Base-by-base conservation (phyloP, 2,888 invertebrate species). In the Selenia dentaria region DNA sequence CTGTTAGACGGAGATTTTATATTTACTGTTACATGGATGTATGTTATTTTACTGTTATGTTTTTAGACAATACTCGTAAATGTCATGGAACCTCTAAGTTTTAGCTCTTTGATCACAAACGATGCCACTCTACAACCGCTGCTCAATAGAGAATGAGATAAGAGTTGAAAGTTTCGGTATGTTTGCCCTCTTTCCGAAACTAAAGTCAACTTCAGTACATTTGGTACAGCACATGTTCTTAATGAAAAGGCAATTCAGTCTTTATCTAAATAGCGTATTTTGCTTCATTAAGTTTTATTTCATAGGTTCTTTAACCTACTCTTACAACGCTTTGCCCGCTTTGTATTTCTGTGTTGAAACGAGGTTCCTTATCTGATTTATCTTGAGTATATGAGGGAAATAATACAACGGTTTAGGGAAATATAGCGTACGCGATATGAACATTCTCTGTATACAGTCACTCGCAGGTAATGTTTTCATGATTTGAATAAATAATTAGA, bases 201-300 rank as follows among this genome's bases (percentile, higher is more conserved):
- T 22, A 22, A 6, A 22, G 5, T 22, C 8, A 6, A 22, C 5
- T 2, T 6, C 8, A 22, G 8, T n/a, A n/a, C n/a, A n/a, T n/a
- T n/a, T n/a, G 8, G 22, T 8, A 8, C 22, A 22, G 25, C 3
- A n/a, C 25, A 4, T 33, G 16, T 33, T 38, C 26, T 27, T 24
- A 38, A 27, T 14, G 14, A 33, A 44, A 24, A 32, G 14, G 27
- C 14, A 18, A n/a, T 35, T 31, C 28, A n/a, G 9, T 20, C 27
- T 22, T 45, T 45, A 45, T 39, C 45, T 39, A 25, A 45, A 39
- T 9, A 14, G 26, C 24, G 28, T 13, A 24, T 45, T 34, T 16
- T n/a, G 28, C 9, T 25, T 34, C 38, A 34, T 45, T 39, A 34
- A 28, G 25, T 27, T 45, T 45, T 45, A 45, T 39, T 33, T 29